Evolutionary conservation across 1,140 invertebrate genomes (phyloP), one percentile per base, ranked within the genome.

Genomic region (Sycobia sp.): DNA sequence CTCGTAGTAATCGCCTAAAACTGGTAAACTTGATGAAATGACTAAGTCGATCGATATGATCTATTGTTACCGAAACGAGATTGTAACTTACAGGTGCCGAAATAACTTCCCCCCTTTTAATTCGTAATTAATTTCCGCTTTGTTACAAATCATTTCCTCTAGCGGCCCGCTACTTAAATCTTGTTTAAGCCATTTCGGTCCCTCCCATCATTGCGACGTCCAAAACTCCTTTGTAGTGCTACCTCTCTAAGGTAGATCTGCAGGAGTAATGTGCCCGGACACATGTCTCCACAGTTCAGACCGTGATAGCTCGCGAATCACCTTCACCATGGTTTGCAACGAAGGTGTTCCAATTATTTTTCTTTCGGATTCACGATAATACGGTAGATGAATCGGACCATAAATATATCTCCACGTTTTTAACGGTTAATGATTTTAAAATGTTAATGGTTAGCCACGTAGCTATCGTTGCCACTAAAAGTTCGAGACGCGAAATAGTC

Each of bases 121-220:
- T 25, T 65, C 63, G 9, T 23, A 39, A 18, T 36, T 27, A 7
- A 62, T 32, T 61, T 66, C 22, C 23, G 49, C 43, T 22, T 66
- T 49, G 51, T 71, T 23, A 36, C 29, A 39, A 14, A 39, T 5
- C 4, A 18, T 43, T 20, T 54, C 71, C 32, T 5, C 5, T 7
- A 44, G 20, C 14, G 74, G 71, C 72, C 72, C 75, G 3, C 65
- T 38, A 18, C 65, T 53, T 23, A 43, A 18, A 2, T 55, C 8
- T 10, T 32, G 5, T 16, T 29, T 36, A 16, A 77, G 44, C 74
- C 74, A 79, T 16, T 46, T 20, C 11, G 78, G 76, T 8, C 78
- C 74, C 68, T 78, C 70, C 72, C 73, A 77, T 75, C 77, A 82
- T 72, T 68, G 66, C 8, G 68, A 71, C 20, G 72, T 83, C 18